A percentile compares a stretch with the other conserved stretches of the same genome.
Conservation (phyloP, 2,888 invertebrate species). For the Podotricha telesiphe region DNA sequence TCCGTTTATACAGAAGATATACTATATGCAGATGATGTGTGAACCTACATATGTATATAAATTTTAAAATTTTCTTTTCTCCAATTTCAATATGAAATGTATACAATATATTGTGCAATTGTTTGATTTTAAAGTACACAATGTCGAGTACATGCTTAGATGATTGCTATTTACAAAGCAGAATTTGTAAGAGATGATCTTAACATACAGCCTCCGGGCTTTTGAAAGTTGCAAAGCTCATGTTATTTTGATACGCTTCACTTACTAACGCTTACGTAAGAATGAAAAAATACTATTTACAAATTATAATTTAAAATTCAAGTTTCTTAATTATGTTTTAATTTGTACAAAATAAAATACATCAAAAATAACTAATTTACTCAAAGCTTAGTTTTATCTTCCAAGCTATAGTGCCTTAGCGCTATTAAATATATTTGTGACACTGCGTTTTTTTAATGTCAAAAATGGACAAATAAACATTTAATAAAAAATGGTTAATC, state of each 20-base stretch:
- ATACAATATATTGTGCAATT: too few relatives aligned
- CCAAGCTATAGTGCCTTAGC: background rate
- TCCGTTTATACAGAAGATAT: too few relatives aligned
- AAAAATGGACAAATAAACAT: too few relatives aligned
- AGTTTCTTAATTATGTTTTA: too few relatives aligned
- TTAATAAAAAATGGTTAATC: background rate
- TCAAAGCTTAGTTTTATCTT: too few relatives aligned
- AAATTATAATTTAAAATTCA: too few relatives aligned
- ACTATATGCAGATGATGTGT: too few relatives aligned
- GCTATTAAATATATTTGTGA: background rate
- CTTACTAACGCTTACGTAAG: background rate
- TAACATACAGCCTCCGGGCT: conserved; percentile 10
- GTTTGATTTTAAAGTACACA: conserved; percentile 11
- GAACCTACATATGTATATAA: too few relatives aligned
- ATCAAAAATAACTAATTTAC: too few relatives aligned
- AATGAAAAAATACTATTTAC: background rate
- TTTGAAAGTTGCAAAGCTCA: conserved; percentile 19
- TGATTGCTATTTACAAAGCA: conserved; percentile 30
- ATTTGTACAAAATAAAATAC: too few relatives aligned
- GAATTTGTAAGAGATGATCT: conserved; percentile 26
- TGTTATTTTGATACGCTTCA: conserved; percentile 8
- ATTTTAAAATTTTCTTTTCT: too few relatives aligned
- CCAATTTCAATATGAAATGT: too few relatives aligned
- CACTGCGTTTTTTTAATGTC: background rate
- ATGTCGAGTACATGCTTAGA: conserved; percentile 25